Conservation (phyloP, 1,140 invertebrate genomes). For the Magallana angulata region DNA sequence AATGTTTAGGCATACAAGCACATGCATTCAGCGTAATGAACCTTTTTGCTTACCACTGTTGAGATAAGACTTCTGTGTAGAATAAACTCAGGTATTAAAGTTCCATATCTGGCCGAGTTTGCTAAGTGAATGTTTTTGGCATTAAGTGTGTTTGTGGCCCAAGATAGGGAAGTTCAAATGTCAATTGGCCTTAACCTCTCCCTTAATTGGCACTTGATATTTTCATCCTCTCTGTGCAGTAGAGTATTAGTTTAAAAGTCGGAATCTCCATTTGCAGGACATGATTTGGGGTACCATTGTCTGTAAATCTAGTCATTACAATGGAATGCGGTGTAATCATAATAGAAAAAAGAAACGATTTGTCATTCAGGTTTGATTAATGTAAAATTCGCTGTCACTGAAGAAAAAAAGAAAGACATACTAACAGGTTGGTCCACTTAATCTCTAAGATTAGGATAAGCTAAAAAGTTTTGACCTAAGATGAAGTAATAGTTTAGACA, state of each 20-base stretch:
- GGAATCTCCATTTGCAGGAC: not conserved
- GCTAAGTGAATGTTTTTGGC: slow-evolving; percentile 30
- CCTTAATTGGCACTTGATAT: not conserved
- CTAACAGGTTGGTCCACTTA: not conserved
- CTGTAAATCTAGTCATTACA: slow-evolving; percentile 13
- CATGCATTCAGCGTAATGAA: not conserved
- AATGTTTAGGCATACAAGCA: too few relatives aligned
- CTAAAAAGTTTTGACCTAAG: slow-evolving; percentile 23
- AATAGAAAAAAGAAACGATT: not conserved
- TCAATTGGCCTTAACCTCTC: not conserved
- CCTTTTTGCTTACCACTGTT: not conserved
- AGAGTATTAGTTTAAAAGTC: not conserved
- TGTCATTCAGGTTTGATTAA: not conserved
- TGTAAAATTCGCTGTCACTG: not conserved
- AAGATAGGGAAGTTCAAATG: slow-evolving; percentile 15
- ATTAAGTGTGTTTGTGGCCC: slow-evolving; percentile 25
- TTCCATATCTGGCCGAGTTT: slow-evolving; percentile 30
- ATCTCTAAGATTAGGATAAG: slow-evolving; percentile 33
- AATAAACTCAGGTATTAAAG: slow-evolving; percentile 10
- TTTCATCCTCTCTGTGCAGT: not conserved
- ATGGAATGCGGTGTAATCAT: not conserved
- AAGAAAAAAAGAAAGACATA: not conserved
- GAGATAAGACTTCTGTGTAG: not conserved
- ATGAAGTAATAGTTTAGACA: slow-evolving; percentile 34
- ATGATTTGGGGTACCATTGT: not conserved